phyloP scores from a whole-genome alignment of 2,113 vertebrate genomes.

The Leptobrachium leishanense region DNA sequence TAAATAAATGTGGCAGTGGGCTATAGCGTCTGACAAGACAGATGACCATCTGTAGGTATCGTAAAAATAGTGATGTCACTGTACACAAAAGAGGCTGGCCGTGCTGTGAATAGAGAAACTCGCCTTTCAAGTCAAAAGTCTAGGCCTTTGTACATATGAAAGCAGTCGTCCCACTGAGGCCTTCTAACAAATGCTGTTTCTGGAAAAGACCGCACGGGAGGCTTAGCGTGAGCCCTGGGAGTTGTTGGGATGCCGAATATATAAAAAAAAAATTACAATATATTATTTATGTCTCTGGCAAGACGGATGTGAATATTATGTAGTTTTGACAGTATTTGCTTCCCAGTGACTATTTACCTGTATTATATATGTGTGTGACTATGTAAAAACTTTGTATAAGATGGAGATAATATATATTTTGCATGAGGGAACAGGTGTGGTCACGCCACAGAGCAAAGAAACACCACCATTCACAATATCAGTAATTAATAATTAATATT shows the following conservation, averaged over 20 bases:
- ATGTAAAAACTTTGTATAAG: no score
- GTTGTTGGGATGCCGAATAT: neutral
- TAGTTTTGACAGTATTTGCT: neutral
- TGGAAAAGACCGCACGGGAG: neutral
- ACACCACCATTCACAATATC: no score
- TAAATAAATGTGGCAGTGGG: no score
- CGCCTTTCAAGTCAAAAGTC: neutral
- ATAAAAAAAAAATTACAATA: neutral
- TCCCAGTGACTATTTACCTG: no score
- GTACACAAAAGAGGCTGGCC: neutral
- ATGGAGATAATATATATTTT: no score
- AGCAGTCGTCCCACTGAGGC: neutral
- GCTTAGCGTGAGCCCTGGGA: neutral
- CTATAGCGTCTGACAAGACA: neutral
- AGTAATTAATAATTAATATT: no score
- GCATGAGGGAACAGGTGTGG: no score
- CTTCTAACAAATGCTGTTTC: neutral
- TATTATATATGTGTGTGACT: no score
- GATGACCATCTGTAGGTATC: neutral
- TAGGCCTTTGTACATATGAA: neutral
- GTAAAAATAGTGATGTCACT: neutral
- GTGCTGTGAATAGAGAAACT: neutral
- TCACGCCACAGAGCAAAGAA: no score
- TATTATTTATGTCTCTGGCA: slow-evolving; percentile 4
- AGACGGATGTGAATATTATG: neutral